A percentile compares a stretch with the other conserved stretches of the same genome.
Conservation (phyloP, 2,797 vertebrate genomes). For the Balearica regulorum region DNA sequence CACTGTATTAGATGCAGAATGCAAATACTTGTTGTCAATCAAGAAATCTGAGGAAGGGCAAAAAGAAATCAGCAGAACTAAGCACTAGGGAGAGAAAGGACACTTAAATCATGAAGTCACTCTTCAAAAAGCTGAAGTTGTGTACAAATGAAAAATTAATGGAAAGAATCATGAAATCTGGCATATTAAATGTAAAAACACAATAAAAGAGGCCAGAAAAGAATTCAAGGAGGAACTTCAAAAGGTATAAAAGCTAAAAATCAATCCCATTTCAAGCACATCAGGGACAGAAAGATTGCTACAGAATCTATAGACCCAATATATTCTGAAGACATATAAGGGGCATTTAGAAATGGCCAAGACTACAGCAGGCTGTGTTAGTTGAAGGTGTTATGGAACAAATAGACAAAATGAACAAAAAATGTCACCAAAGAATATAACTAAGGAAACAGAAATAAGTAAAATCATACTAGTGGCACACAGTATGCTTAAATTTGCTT, state of each 20-base stretch:
- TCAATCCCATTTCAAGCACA: neutral
- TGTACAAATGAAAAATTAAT: neutral
- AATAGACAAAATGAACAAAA: neutral
- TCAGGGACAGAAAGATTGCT: neutral
- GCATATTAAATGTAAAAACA: neutral
- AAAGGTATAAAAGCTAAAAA: neutral
- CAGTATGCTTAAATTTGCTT: too few relatives aligned
- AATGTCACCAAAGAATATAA: neutral
- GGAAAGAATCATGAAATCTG: neutral
- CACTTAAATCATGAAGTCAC: neutral
- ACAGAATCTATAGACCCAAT: neutral
- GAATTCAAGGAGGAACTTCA: neutral
- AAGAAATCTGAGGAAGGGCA: neutral
- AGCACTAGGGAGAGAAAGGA: neutral
- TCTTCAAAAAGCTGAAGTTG: neutral
- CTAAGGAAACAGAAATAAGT: neutral
- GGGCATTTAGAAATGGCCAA: neutral
- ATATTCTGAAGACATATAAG: neutral
- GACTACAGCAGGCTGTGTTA: neutral
- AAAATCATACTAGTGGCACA: neutral
- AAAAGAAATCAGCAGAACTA: neutral
- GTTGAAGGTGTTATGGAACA: neutral
- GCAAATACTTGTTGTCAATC: neutral
- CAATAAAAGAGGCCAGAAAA: neutral
- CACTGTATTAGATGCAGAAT: neutral